Percentiles rank a stretch among this genome's conserved stretches.
Conservation (phyloP, 2,888 invertebrate genomes). For the Pocota personata region DNA sequence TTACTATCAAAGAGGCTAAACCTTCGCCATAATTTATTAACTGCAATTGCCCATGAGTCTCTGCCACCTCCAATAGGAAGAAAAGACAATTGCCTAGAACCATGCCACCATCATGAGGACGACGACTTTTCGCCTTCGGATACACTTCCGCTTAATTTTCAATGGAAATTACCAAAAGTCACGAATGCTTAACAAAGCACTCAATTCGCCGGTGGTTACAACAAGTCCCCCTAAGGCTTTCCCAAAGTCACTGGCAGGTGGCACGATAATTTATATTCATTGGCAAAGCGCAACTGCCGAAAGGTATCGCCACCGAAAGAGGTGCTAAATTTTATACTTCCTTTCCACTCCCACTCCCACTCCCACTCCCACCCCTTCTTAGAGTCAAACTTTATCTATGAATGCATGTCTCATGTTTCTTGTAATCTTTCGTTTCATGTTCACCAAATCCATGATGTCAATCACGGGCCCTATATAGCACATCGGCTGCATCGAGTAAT, state of each 20-base stretch:
- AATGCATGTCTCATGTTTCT: constrained; percentile 40
- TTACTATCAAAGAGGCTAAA: constrained; percentile 35
- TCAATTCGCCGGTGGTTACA: neutral
- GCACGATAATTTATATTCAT: constrained; percentile 52
- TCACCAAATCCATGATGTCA: constrained; percentile 51
- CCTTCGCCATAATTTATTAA: constrained; percentile 68
- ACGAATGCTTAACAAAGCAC: constrained; percentile 46
- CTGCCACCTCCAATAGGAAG: neutral
- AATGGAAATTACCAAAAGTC: constrained; percentile 50
- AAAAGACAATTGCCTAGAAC: constrained; percentile 27
- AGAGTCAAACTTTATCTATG: constrained; percentile 10
- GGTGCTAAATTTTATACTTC: constrained; percentile 38
- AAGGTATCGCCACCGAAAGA: constrained; percentile 18
- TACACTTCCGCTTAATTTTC: constrained; percentile 40
- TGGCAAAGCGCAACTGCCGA: constrained; percentile 42
- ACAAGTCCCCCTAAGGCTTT: neutral
- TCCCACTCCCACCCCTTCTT: neutral
- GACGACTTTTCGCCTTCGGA: constrained; percentile 7
- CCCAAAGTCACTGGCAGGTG: constrained; percentile 21
- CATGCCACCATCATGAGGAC: constrained; percentile 3
- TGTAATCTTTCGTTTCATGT: constrained; percentile 62
- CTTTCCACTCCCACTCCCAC: neutral
- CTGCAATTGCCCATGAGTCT: constrained; percentile 39
- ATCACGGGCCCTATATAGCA: constrained; percentile 42
- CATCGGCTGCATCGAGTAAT: constrained; percentile 76